These are phyloP conservation scores for Monomorium pharaonis DNA, from an alignment of 1,140 invertebrate genomes.

Conservation along the genomic window DNA sequence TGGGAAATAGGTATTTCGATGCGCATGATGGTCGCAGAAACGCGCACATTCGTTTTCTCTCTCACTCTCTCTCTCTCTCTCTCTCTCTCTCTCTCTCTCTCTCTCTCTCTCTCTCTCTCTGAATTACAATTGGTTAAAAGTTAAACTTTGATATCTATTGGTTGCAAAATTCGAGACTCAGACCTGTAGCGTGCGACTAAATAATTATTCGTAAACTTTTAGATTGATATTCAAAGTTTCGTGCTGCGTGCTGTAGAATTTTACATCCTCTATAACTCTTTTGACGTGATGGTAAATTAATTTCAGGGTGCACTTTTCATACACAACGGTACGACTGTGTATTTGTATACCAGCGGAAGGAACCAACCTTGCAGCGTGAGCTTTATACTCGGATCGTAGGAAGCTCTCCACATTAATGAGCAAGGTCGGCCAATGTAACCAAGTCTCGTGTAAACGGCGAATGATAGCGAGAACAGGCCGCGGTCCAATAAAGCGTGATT, in stretches of 20 bases:
- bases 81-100: too few species aligned
- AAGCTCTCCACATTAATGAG: slow-evolving; percentile 1
- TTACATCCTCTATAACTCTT: background rate
- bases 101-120: too few species aligned
- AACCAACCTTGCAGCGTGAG: background rate
- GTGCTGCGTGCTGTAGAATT: background rate
- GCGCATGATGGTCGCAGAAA: background rate
- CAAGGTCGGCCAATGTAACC: slow-evolving; percentile 8
- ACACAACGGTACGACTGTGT: background rate
- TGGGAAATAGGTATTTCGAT: background rate
- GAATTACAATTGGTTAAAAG: too few species aligned
- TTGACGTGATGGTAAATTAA: background rate
- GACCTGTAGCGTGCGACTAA: background rate
- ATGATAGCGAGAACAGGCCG: slow-evolving; percentile 14
- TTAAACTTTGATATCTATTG: background rate
- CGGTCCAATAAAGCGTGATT: slow-evolving; percentile 64
- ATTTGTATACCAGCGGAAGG: background rate
- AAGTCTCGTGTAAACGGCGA: slow-evolving; percentile 10
- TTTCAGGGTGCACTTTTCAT: background rate
- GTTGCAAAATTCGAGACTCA: background rate
- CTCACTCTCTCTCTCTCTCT: too few species aligned
- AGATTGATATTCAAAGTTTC: background rate
- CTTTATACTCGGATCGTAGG: background rate
- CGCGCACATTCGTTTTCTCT: background rate
- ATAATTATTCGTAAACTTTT: background rate